Base-by-base conservation (phyloP, 2,888 invertebrate genomes). In the Lacanobia wlatinum region DNA sequence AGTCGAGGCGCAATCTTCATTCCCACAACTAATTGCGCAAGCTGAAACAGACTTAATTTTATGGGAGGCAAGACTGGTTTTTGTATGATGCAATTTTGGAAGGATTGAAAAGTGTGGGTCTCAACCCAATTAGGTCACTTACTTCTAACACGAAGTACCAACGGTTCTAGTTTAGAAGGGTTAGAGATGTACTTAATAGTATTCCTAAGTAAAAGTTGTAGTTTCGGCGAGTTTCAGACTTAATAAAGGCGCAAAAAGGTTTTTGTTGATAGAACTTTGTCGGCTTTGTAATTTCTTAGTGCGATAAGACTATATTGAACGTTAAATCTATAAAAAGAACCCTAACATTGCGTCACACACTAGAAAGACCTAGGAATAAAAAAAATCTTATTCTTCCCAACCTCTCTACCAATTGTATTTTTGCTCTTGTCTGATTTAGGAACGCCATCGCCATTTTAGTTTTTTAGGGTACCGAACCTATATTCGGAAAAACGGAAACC, bases 81-180 rank as follows among this genome's bases (percentile, higher is more conserved):
- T 87, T 28, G 69, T 43, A 6, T 74, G 74, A 38, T 56, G 61
- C 4, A 18, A 34, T 40, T 61, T 67, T 43, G 71, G 69, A 53
- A 71, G 73, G 82, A 86, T 86, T 84, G 80, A 84, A 85, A 87
- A 88, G 83, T 86, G 84, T 85, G 83, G 84, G 84, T 79, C 86
- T 80, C 80, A 87, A 88, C 87, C 84, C 89, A 91, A 91, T 91
- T 91, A 90, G 88, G 89, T 87, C 87, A 90, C 87, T 91, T 88
- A 88, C 85, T 86, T 85, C 81, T 80, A 84, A 84, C 84, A 82
- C 76, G 78, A 86, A 87, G 86, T 85, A 86, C 82, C 48, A 56
- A 58, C 21, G 82, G 73, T 84, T 83, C 85, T 87, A 83, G 83
- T 76, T 81, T 59, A 70, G 73, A 84, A 83, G 84, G 83, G 85